Evolutionary conservation across 2,113 vertebrate genomes (phyloP).

Genomic region (Procavia capensis): DNA sequence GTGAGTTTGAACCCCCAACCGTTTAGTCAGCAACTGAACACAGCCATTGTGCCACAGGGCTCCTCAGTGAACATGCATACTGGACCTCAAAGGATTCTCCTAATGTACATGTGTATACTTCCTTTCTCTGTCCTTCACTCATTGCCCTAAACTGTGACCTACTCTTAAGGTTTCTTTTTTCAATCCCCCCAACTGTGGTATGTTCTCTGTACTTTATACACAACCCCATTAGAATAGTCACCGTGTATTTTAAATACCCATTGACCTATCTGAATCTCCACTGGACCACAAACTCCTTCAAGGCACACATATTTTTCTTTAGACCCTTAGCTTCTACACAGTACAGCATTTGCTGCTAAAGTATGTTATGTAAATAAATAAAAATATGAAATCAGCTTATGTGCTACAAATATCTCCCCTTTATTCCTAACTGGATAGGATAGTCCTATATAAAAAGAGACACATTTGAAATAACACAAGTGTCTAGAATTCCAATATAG

Average conservation of each 20-base stretch:
- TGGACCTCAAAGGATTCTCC: background rate
- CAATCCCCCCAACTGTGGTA: background rate
- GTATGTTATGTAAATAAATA: background rate
- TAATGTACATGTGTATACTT: background rate
- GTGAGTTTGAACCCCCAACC: too few relatives aligned
- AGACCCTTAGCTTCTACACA: background rate
- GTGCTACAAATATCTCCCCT: background rate
- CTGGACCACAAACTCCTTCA: background rate
- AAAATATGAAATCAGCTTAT: constrained; percentile 8
- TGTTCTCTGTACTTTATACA: background rate
- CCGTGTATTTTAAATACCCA: background rate
- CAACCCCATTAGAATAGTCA: background rate
- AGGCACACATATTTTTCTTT: background rate
- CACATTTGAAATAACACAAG: background rate
- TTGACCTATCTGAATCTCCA: background rate
- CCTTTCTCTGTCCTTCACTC: background rate
- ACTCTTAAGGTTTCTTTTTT: background rate
- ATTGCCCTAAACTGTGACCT: background rate
- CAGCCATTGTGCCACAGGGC: too few relatives aligned
- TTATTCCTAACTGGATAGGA: background rate
- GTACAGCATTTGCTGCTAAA: background rate
- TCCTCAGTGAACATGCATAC: background rate
- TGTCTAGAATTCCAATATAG: background rate
- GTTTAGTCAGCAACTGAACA: too few relatives aligned
- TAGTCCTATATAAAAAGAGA: background rate